phyloP scores from a whole-genome alignment of 2,888 invertebrate species.

The Aspidiotus rigidus region DNA sequence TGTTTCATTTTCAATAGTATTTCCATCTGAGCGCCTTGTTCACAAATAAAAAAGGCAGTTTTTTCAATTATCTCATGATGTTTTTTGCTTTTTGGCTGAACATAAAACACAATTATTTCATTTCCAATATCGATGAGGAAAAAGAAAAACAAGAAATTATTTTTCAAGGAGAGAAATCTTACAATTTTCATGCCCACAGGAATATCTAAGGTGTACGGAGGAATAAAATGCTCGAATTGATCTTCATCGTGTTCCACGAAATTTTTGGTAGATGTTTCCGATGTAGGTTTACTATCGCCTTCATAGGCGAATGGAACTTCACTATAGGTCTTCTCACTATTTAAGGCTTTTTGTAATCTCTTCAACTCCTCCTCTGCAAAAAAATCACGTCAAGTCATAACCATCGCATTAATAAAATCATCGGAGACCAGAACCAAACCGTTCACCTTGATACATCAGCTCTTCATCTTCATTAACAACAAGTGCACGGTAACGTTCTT shows the following conservation, averaged over 20 bases:
- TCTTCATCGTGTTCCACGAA: conserved; percentile 42
- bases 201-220: conserved; percentile 62
- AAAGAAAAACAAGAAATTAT: too few species aligned
- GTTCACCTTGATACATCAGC: conserved; percentile 74
- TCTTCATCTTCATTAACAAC: conserved; percentile 81
- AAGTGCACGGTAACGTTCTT: conserved; percentile 85
- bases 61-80: conserved; percentile 90
- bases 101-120: conserved; percentile 36
- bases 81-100: conserved; percentile 76
- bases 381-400: conserved; percentile 7
- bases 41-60: conserved; percentile 77
- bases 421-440: background rate
- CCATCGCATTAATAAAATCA: background rate
- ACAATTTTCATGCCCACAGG: conserved; percentile 66
- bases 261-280: conserved; percentile 44
- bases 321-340: conserved; percentile 47
- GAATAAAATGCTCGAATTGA: conserved; percentile 64
- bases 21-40: conserved; percentile 96
- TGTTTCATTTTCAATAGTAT: conserved; percentile 97
- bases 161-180: conserved; percentile 40
- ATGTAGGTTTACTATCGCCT: conserved; percentile 42
- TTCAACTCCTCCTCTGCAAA: conserved; percentile 83
- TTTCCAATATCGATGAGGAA: too few species aligned
- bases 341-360: conserved; percentile 62
- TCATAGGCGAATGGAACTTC: conserved; percentile 73